Base-by-base conservation (phyloP, 2,888 invertebrate species). In the Caenorhabditis afra region DNA sequence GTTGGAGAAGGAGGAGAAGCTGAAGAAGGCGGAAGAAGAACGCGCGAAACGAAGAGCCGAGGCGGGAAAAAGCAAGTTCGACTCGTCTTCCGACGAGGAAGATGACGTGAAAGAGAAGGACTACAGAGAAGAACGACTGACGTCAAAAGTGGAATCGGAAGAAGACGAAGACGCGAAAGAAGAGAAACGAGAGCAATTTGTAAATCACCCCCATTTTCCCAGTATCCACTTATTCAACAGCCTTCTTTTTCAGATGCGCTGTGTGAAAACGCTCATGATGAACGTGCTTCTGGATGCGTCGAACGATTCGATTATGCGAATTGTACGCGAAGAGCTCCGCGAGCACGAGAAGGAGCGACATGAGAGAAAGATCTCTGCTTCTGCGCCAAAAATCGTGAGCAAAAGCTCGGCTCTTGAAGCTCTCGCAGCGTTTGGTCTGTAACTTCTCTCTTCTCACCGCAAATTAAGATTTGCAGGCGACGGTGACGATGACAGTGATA, bases 221-320 rank as follows among this genome's bases (percentile, higher is more conserved):
- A 11, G 14, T 41, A 11, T 8, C 7, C 11, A 8, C 11, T 41
- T 22, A 1, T 11, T 45, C n/a, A 66, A 45, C 45, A 35, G 11
- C 22, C 11, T 14, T 11, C 14, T 23, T 45, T 57, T 41, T n/a
- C 62, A 85, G 85, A 71, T 81, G 62, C 53, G 66, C 16, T 76
- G 82, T 37, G 80, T 85, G 29, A 85, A 82, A 57, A 64, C 73
- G 20, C 49, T 86, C 86, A 93, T 97, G 92, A 97, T 97, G 37
- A 96, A 96, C 92, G 94, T 97, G 89, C 93, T 98, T 79, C 93
- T 97, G 88, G 95, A 96, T 91, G 96, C 96, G 88, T 97, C 97
- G 23, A 95, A 94, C 91, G 94, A 94, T 91, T 95, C 96, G 93
- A 95, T 97, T 90, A 92, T 93, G 90, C 92, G 92, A 90, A 94